Percentiles rank a stretch among this genome's conserved stretches.
Conservation (phyloP, 2,797 vertebrate species). For the Ceryle rudis region DNA sequence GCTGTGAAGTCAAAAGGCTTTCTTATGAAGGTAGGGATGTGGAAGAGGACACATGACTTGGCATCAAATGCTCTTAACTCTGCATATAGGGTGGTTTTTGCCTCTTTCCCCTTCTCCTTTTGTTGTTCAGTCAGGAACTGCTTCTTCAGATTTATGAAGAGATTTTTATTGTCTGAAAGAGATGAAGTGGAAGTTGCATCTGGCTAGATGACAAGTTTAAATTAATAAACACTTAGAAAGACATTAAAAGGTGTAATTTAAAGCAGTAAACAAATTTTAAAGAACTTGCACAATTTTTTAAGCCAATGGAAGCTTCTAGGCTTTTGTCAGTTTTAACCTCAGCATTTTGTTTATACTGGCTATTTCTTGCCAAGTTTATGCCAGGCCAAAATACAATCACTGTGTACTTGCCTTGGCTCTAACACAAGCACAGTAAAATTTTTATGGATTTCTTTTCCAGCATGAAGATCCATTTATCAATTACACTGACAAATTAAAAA, state of each 20-base stretch:
- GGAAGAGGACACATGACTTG: neutral
- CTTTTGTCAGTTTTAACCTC: conserved; percentile 20
- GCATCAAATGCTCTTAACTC: neutral
- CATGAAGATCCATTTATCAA: conserved; percentile 44
- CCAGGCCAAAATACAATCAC: conserved; percentile 30
- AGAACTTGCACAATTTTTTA: neutral
- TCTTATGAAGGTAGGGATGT: neutral
- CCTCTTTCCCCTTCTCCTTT: neutral
- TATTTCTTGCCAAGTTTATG: conserved; percentile 12
- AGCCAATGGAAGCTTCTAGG: conserved; percentile 5
- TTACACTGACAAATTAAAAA: conserved; percentile 39
- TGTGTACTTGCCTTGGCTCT: conserved; percentile 23
- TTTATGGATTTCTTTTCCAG: conserved; percentile 30
- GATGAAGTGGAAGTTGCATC: neutral
- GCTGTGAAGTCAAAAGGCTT: neutral
- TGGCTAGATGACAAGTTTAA: neutral
- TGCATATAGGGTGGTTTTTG: neutral
- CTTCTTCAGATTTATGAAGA: neutral
- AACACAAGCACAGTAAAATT: conserved; percentile 27
- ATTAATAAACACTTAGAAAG: neutral
- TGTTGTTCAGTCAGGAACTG: neutral
- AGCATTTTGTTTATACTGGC: conserved; percentile 9
- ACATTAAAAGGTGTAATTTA: neutral
- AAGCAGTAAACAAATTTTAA: neutral
- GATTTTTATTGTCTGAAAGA: neutral